These are phyloP conservation scores for Athrips mouffetella DNA, from an alignment of 2,888 invertebrate genomes.

Conservation along the genomic window DNA sequence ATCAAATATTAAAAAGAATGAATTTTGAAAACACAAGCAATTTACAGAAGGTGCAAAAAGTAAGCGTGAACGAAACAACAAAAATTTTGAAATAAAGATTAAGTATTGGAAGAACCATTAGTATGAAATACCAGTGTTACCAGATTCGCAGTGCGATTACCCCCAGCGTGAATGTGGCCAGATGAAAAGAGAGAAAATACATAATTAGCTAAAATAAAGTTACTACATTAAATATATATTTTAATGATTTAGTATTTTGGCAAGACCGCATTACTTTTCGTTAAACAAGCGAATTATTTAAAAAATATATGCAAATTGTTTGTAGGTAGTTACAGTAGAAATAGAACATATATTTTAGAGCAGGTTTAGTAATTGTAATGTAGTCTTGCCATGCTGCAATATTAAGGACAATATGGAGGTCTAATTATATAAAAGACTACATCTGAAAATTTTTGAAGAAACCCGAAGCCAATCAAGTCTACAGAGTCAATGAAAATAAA, in stretches of 20 bases:
- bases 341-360: too few species aligned
- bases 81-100: conserved; percentile 23
- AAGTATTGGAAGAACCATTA: conserved; percentile 42
- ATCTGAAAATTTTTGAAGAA: too few species aligned
- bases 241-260: conserved; percentile 29
- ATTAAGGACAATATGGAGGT: too few species aligned
- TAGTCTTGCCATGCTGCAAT: conserved; percentile 54
- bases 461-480: too few species aligned
- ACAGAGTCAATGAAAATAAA: too few species aligned
- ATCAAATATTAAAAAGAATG: background rate
- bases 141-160: conserved; percentile 74
- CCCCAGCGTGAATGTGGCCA: conserved; percentile 73
- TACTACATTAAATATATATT: conserved; percentile 7
- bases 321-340: too few species aligned
- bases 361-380: conserved; percentile 40
- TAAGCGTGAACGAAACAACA: conserved; percentile 16
- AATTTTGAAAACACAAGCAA: background rate
- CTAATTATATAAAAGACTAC: too few species aligned
- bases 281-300: conserved; percentile 36
- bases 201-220: conserved; percentile 49
- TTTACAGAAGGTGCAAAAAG: conserved; percentile 18
- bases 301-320: too few species aligned
- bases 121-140: conserved; percentile 73
- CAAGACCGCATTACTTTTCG: conserved; percentile 56
- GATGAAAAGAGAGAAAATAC: conserved; percentile 69